Percentiles rank a stretch among this genome's conserved stretches.
These are phyloP conservation scores for Andrena chrysosceles DNA, from an alignment of 2,888 invertebrate species.

Conservation along the genomic window DNA sequence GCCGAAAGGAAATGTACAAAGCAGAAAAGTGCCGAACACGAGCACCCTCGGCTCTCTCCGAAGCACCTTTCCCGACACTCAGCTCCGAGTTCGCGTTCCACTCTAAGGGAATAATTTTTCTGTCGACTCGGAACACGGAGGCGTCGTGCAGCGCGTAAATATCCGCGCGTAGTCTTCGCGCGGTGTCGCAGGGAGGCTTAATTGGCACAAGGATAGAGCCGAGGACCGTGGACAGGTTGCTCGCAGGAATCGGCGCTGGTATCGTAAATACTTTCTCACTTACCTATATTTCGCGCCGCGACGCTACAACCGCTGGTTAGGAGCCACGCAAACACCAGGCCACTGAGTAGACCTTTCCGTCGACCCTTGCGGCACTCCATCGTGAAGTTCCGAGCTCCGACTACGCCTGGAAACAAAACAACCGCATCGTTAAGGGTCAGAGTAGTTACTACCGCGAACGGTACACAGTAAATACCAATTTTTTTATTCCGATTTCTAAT, in stretches of 20 bases:
- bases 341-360: slow-evolving; percentile 82
- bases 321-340: slow-evolving; percentile 82
- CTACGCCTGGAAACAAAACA: slow-evolving; percentile 80
- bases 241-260: slow-evolving; percentile 59
- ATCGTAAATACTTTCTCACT: slow-evolving; percentile 73
- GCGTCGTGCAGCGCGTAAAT: slow-evolving; percentile 61
- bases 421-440: slow-evolving; percentile 56
- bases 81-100: slow-evolving; percentile 20
- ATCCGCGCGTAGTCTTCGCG: slow-evolving; percentile 46
- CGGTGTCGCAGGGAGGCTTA: slow-evolving; percentile 60
- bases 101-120: slow-evolving; percentile 39
- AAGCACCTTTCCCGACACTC: slow-evolving; percentile 1
- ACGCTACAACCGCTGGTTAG: slow-evolving; percentile 81
- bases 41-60: not conserved
- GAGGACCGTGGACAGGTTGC: slow-evolving; percentile 48
- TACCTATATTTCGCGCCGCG: slow-evolving; percentile 82
- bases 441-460: slow-evolving; percentile 48
- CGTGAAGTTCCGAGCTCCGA: slow-evolving; percentile 81
- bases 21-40: slow-evolving; percentile 3
- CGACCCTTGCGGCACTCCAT: slow-evolving; percentile 84
- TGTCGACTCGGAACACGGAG: slow-evolving; percentile 10
- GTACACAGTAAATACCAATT: slow-evolving; percentile 18
- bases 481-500: slow-evolving; percentile 22
- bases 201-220: slow-evolving; percentile 64
- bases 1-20: slow-evolving; percentile 10